phyloP scores from a whole-genome alignment of 1,140 invertebrate species.

The Camponotus vicinus region DNA sequence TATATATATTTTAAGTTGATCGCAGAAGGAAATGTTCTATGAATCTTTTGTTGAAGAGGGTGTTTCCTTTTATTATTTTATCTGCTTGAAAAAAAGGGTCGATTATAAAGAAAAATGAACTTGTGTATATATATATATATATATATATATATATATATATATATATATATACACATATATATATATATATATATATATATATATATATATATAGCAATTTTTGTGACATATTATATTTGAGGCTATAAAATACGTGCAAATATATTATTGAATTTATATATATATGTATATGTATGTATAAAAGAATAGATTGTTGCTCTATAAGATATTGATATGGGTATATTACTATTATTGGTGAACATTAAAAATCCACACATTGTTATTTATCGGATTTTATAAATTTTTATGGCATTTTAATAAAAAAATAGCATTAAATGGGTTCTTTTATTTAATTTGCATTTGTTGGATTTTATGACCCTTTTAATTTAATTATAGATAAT shows the following conservation, averaged over 20 bases:
- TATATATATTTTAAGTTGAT: neutral
- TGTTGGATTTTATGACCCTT: neutral
- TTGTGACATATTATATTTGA: slow-evolving; percentile 30
- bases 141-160: too few relatives aligned
- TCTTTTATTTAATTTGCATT: neutral
- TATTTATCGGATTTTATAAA: slow-evolving; percentile 64
- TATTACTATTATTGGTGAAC: slow-evolving; percentile 57
- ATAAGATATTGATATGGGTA: slow-evolving; percentile 21
- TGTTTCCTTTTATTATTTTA: slow-evolving; percentile 17
- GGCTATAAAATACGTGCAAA: slow-evolving; percentile 36
- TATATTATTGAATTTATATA: slow-evolving; percentile 29
- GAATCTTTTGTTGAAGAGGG: neutral
- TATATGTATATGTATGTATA: neutral
- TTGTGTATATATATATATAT: neutral
- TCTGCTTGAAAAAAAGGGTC: neutral
- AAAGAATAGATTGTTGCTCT: neutral
- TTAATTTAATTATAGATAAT: neutral
- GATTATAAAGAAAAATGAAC: slow-evolving; percentile 7
- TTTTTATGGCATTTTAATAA: slow-evolving; percentile 71
- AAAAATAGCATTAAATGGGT: slow-evolving; percentile 42
- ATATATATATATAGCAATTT: neutral
- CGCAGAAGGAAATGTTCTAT: neutral
- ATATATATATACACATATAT: too few relatives aligned
- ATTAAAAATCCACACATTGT: slow-evolving; percentile 29
- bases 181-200: too few relatives aligned